phyloP scores from a whole-genome alignment of 2,888 invertebrate species.

The Drosophila flavopinicola region DNA sequence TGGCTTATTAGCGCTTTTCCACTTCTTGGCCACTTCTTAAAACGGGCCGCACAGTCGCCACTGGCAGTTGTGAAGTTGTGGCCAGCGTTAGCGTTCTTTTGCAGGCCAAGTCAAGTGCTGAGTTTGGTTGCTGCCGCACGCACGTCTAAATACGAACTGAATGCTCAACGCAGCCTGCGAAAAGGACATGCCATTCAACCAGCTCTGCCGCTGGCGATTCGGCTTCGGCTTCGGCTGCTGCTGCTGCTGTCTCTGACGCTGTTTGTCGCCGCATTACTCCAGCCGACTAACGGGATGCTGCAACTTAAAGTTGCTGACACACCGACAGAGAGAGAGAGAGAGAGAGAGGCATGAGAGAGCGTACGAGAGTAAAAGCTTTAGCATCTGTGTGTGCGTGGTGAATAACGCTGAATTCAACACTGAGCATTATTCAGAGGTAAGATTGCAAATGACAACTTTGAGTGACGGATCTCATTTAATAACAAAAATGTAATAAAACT shows the following conservation, averaged over 20 bases:
- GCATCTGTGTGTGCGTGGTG: slow-evolving; percentile 50
- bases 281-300: slow-evolving; percentile 60
- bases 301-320: slow-evolving; percentile 51
- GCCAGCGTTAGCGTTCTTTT: slow-evolving; percentile 33
- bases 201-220: slow-evolving; percentile 13
- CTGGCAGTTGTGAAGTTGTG: slow-evolving; percentile 6
- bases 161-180: slow-evolving; percentile 63
- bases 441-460: too few species aligned
- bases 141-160: slow-evolving; percentile 76
- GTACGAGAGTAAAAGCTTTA: slow-evolving; percentile 36
- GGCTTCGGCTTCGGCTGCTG: slow-evolving; percentile 15
- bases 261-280: slow-evolving; percentile 32
- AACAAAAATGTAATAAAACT: too few species aligned
- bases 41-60: slow-evolving; percentile 17
- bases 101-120: slow-evolving; percentile 29
- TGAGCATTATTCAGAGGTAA: slow-evolving; percentile 2
- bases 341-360: slow-evolving; percentile 10
- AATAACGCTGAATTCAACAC: slow-evolving; percentile 39
- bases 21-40: slow-evolving; percentile 31
- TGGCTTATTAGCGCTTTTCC: slow-evolving; percentile 56
- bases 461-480: too few species aligned
- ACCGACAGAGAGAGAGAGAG: slow-evolving; percentile 26
- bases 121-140: slow-evolving; percentile 72
- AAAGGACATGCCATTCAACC: slow-evolving; percentile 62
- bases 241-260: slow-evolving; percentile 20